Conservation (phyloP, 2,797 vertebrate species). For the Sebastes jordani region DNA sequence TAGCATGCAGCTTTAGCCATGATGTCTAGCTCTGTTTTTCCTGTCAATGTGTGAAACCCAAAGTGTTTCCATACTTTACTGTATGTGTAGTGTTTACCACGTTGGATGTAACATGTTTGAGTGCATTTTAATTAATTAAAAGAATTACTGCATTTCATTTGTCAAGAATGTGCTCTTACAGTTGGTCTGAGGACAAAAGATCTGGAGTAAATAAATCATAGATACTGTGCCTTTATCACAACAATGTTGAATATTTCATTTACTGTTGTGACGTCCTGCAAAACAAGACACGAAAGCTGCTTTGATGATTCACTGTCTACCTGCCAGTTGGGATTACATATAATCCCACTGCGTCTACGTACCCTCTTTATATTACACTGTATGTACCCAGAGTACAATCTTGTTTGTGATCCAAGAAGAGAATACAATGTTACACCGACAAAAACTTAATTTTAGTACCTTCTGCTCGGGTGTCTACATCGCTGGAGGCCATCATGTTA, state of each 20-base stretch:
- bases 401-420: neutral
- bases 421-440: neutral
- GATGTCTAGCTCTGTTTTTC: no score
- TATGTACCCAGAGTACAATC: no score
- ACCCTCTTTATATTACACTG: neutral
- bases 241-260: neutral
- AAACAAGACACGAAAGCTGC: constrained; percentile 29
- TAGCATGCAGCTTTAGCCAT: no score
- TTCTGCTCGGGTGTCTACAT: constrained; percentile 65
- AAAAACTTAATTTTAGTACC: constrained; percentile 36
- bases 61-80: no score
- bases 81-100: no score
- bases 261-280: neutral
- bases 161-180: neutral
- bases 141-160: neutral
- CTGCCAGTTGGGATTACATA: constrained; percentile 20
- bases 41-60: no score
- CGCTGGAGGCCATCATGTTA: constrained; percentile 73
- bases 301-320: constrained; percentile 45
- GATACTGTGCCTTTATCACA: neutral
- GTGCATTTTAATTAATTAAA: no score
- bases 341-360: constrained; percentile 12
- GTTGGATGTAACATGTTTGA: no score
- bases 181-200: neutral
- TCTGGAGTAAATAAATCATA: neutral